Evolutionary conservation across 1,140 invertebrate genomes (phyloP).

Genomic region (Drosophila triauraria): DNA sequence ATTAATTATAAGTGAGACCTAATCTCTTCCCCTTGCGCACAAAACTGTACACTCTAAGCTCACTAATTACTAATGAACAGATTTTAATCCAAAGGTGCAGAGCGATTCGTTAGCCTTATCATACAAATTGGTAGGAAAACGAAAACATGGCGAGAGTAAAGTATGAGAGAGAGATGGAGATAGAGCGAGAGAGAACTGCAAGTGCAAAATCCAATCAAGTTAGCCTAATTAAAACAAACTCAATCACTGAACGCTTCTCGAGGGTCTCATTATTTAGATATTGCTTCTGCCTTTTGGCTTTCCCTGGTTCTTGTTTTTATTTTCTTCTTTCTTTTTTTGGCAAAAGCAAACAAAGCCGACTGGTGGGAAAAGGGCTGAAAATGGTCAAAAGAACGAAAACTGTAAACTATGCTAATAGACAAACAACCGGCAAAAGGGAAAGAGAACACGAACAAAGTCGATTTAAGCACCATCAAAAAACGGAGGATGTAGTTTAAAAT

Average conservation of each 20-base stretch:
- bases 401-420: conserved; percentile 54
- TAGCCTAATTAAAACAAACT: conserved; percentile 53
- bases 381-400: conserved; percentile 10
- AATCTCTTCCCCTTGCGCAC: no score
- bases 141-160: not conserved
- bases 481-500: not conserved
- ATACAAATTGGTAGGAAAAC: conserved; percentile 14
- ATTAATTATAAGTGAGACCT: no score
- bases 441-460: not conserved
- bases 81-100: not conserved
- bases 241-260: conserved; percentile 22
- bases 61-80: conserved; percentile 4
- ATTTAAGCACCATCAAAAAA: not conserved
- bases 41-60: no score
- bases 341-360: conserved; percentile 12
- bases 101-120: conserved; percentile 25
- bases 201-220: conserved; percentile 32
- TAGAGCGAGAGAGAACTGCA: not conserved
- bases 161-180: not conserved
- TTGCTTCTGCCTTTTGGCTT: conserved; percentile 14
- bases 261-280: conserved; percentile 36
- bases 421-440: conserved; percentile 11
- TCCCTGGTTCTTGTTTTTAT: not conserved
- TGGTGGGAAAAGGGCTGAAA: not conserved
- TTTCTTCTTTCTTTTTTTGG: conserved; percentile 1